Evolutionary conservation across 2,888 invertebrate genomes (phyloP), one percentile per base, ranked within the genome.

Genomic region (Steinernema hermaphroditum): DNA sequence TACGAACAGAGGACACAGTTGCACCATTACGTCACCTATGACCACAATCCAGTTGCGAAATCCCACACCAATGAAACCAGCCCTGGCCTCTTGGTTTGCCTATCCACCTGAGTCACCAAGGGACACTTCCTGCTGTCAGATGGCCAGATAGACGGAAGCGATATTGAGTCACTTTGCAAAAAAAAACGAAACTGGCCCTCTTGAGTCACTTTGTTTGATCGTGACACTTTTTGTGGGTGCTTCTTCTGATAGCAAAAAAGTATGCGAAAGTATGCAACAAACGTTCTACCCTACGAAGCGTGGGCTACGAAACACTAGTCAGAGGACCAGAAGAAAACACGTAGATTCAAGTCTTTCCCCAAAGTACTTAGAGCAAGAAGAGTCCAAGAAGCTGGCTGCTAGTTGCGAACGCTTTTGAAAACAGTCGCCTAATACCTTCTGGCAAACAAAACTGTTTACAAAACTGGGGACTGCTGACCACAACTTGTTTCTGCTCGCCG

Each of bases 81-180:
- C 49, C 19, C 19, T n/a, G 6, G 14, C 12, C 12, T 49, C 19
- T 9, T n/a, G 14, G 24, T 22, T 6, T 8, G 27, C 54, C 54
- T 54, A 27, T 6, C 12, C 24, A 22, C 6, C 54, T 54, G 22
- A 27, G 54, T 12, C 24, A 54, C 27, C 22, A 16, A 22, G 2
- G 22, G 54, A 4, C 12, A 54, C 54, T 54, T 54, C 54, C 54
- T 54, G 54, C 54, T 54, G n/a, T 2, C 54, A 8, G 54, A 8
- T 54, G 54, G 19, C 54, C 54, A 27, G 54, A 49, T 49, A 49
- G 49, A 54, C 54, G 54, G 54, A 54, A 54, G 54, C 54, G 22
- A 2, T 2, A 22, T 27, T 54, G 54, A 54, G 24, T 54, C 54
- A 54, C n/a, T n/a, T 22, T 22, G 54, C 37, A 27, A 22, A 54